phyloP scores from a whole-genome alignment of 2,888 invertebrate species.

The Bimastos eiseni region DNA sequence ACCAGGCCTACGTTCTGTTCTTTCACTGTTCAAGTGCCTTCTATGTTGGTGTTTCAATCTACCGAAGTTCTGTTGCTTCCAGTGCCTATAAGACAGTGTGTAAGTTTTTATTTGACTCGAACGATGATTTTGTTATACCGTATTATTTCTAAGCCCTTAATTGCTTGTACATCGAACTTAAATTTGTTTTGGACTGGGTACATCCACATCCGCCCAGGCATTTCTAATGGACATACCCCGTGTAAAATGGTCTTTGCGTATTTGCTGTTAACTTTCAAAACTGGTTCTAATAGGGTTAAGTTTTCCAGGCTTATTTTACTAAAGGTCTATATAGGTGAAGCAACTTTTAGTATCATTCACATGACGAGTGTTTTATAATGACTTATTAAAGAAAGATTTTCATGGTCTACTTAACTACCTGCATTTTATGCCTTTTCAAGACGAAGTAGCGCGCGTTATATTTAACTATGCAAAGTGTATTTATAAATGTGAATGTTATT shows the following conservation, averaged over 20 bases:
- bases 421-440: neutral
- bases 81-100: neutral
- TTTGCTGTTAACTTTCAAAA: neutral
- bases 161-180: neutral
- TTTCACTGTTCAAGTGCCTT: neutral
- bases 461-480: neutral
- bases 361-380: neutral
- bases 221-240: neutral
- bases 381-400: too few species aligned
- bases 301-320: neutral
- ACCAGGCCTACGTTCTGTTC: neutral
- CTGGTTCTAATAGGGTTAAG: neutral
- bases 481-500: constrained; percentile 6
- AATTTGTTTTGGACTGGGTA: neutral
- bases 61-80: neutral
- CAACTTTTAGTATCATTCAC: neutral
- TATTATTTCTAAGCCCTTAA: neutral
- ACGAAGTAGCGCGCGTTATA: neutral
- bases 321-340: neutral
- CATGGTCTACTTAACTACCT: neutral
- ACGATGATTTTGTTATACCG: too few species aligned
- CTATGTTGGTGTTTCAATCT: neutral
- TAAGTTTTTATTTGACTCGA: too few species aligned
- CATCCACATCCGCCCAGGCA: neutral
- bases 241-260: neutral